These are phyloP conservation scores for Ochlodes sylvanus DNA, from an alignment of 2,888 invertebrate genomes.

Conservation along the genomic window DNA sequence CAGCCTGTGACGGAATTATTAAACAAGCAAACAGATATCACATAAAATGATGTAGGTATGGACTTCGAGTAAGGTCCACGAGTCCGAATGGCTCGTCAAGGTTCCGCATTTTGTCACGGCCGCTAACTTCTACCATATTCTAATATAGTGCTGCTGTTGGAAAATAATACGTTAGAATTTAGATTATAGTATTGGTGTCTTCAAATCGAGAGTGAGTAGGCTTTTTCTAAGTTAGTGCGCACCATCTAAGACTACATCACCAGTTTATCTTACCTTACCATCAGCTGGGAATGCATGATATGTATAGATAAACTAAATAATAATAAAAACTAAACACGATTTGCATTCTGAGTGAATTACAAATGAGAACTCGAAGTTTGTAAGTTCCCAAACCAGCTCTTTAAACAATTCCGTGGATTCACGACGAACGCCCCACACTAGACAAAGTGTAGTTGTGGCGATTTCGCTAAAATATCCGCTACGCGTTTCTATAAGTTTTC, in stretches of 20 bases:
- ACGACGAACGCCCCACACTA: neutral
- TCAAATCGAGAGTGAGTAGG: no score
- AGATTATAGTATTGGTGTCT: no score
- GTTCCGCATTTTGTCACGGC: constrained; percentile 10
- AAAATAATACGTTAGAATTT: no score
- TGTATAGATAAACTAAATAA: no score
- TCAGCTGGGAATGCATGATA: no score
- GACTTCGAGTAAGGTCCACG: neutral
- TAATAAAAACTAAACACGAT: no score
- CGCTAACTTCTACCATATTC: neutral
- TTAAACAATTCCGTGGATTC: neutral
- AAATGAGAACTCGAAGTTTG: neutral
- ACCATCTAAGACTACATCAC: no score
- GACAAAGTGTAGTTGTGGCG: neutral
- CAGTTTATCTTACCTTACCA: no score
- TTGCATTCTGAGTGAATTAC: no score
- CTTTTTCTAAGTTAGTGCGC: no score
- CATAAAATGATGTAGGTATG: constrained; percentile 10
- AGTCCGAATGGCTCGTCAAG: constrained; percentile 10
- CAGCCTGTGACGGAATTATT: neutral
- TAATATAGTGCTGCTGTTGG: neutral
- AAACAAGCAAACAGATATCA: constrained; percentile 10
- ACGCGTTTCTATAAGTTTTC: neutral
- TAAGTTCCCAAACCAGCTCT: neutral
- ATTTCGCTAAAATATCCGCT: neutral